phyloP scores from a whole-genome alignment of 2,888 invertebrate genomes.

The Eupithecia pulchellata region DNA sequence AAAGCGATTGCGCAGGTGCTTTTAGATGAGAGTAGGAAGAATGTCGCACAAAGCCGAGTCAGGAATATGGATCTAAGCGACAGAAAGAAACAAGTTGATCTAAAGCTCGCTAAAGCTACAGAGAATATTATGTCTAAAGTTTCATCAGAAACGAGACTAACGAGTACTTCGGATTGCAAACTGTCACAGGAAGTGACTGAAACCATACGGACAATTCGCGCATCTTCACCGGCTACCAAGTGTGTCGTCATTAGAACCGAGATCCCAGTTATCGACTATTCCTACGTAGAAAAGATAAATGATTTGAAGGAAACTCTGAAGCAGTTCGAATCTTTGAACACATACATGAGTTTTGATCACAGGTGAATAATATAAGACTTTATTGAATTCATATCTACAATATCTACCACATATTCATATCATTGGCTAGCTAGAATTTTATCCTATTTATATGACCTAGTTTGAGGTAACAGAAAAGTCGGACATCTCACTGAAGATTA shows the following conservation, averaged over 20 bases:
- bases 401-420: too few species aligned
- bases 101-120: slow-evolving; percentile 55
- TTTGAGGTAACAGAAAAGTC: too few species aligned
- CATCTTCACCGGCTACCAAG: slow-evolving; percentile 63
- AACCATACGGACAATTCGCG: slow-evolving; percentile 62
- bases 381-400: not conserved
- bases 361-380: slow-evolving; percentile 80
- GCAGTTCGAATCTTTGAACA: slow-evolving; percentile 86
- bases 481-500: not conserved
- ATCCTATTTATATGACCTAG: too few species aligned
- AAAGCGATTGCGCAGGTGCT: slow-evolving; percentile 89
- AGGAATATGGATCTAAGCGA: slow-evolving; percentile 62
- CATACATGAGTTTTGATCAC: slow-evolving; percentile 86
- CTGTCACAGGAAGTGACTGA: slow-evolving; percentile 60
- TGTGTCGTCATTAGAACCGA: slow-evolving; percentile 71
- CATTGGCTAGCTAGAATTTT: not conserved
- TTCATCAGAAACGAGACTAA: slow-evolving; percentile 51
- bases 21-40: slow-evolving; percentile 85
- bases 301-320: slow-evolving; percentile 87
- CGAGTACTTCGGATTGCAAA: slow-evolving; percentile 55
- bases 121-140: slow-evolving; percentile 58
- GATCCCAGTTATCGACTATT: slow-evolving; percentile 80
- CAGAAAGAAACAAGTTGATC: slow-evolving; percentile 56
- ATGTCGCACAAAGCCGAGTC: slow-evolving; percentile 76
- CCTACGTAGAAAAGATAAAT: slow-evolving; percentile 85